Percentiles rank a stretch among this genome's conserved stretches.
Conservation (phyloP, 2,797 vertebrate species). For the Falco novaeseelandiae region DNA sequence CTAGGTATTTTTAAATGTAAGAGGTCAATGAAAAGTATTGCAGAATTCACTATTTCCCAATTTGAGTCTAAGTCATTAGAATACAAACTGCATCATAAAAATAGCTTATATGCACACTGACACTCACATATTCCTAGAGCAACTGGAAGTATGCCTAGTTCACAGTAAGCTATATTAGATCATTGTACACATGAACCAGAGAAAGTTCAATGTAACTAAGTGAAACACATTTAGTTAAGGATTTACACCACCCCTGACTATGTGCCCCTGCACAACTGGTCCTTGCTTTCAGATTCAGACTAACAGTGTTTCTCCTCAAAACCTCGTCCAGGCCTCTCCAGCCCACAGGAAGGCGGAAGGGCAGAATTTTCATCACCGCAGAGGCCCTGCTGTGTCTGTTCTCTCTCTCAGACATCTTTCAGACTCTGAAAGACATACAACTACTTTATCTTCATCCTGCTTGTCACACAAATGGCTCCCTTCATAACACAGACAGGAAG, state of each 20-base stretch:
- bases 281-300: not conserved
- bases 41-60: not conserved
- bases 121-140: not conserved
- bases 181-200: not conserved
- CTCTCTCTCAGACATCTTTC: not conserved
- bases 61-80: not conserved
- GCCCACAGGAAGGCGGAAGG: not conserved
- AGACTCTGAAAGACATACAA: not conserved
- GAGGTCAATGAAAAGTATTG: not conserved
- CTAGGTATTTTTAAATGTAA: not conserved
- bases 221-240: not conserved
- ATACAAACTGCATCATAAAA: not conserved
- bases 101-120: not conserved
- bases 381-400: not conserved
- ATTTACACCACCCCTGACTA: not conserved
- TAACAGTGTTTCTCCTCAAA: not conserved
- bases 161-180: not conserved
- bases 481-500: not conserved
- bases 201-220: not conserved
- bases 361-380: not conserved
- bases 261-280: not conserved
- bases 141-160: not conserved
- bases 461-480: not conserved
- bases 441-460: not conserved
- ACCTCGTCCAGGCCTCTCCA: not conserved